Evolutionary conservation across 2,888 invertebrate genomes (phyloP).

Genomic region (Drosophila sordidula): DNA sequence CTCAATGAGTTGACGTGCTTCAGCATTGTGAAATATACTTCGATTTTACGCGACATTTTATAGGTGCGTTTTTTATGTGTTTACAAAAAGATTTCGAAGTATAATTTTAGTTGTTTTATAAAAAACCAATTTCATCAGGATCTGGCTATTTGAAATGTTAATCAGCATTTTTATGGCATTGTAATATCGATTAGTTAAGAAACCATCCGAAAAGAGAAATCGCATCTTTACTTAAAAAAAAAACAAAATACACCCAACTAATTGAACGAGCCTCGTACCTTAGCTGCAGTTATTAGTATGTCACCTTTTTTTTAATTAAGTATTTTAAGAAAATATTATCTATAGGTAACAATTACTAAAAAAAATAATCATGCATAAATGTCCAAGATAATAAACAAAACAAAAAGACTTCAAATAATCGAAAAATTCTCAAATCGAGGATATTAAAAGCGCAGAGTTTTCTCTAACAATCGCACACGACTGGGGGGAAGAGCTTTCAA

Average conservation of each 20-base stretch:
- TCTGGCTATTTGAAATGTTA: no score
- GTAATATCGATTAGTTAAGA: no score
- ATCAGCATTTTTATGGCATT: no score
- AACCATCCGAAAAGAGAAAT: no score
- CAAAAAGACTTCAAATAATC: constrained; percentile 47
- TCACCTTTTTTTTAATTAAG: constrained; percentile 12
- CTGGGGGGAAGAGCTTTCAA: constrained; percentile 13
- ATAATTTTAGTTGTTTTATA: no score
- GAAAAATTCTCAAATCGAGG: neutral
- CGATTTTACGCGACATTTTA: neutral
- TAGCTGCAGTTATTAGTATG: constrained; percentile 7
- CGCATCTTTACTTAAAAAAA: neutral
- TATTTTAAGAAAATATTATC: constrained; percentile 22
- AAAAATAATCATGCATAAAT: constrained; percentile 45
- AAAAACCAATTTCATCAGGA: no score
- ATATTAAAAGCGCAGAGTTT: neutral
- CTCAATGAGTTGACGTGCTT: constrained; percentile 4
- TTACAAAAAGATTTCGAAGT: no score
- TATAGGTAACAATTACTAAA: constrained; percentile 25
- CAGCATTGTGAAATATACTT: neutral
- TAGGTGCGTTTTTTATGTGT: no score
- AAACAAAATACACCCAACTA: neutral
- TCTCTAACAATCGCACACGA: neutral
- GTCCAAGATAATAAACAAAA: constrained; percentile 61
- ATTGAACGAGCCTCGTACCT: constrained; percentile 13